Evolutionary conservation across 1,140 invertebrate species (phyloP).

Genomic region (Mizuhopecten yessoensis): DNA sequence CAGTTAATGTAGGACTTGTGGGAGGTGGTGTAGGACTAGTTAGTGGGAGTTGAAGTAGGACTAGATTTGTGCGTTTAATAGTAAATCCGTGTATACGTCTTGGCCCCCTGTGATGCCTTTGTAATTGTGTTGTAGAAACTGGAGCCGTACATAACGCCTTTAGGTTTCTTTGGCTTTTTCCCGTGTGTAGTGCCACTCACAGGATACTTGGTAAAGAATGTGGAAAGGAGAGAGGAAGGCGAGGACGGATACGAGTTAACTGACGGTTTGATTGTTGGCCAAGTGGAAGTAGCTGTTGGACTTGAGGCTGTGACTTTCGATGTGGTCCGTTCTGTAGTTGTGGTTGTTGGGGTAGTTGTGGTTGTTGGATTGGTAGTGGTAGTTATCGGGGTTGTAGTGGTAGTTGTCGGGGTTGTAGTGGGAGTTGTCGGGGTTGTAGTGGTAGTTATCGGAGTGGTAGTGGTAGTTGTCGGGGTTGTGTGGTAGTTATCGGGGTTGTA

Average conservation of each 20-base stretch:
- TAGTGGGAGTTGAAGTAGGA: no score
- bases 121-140: not conserved
- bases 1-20: no score
- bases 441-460: not conserved
- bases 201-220: not conserved
- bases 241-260: no score
- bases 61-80: not conserved
- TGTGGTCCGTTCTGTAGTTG: no score
- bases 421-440: not conserved
- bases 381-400: not conserved
- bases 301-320: no score
- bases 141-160: not conserved
- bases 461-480: not conserved
- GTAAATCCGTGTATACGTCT: not conserved
- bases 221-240: not conserved
- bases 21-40: no score
- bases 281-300: no score
- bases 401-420: not conserved
- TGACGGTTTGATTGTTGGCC: no score
- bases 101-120: not conserved
- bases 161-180: not conserved
- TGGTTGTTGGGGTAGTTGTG: not conserved
- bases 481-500: not conserved
- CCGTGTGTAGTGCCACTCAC: not conserved
- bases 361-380: not conserved